These are phyloP conservation scores for Coleophora deauratella DNA, from an alignment of 2,888 invertebrate species.

Conservation along the genomic window DNA sequence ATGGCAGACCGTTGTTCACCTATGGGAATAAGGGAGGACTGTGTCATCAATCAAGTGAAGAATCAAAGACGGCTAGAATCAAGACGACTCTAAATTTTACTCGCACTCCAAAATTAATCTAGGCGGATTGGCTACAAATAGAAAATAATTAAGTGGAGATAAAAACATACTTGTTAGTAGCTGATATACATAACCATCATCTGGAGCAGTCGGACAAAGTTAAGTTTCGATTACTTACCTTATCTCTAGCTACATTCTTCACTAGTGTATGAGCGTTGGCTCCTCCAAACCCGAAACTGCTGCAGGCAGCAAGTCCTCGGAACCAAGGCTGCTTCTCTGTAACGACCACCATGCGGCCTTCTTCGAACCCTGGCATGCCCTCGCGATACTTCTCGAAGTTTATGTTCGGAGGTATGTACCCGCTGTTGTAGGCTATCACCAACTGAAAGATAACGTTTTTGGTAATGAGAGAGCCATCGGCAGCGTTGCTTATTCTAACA, in stretches of 20 bases:
- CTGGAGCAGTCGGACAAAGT: too few species aligned
- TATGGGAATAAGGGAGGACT: constrained; percentile 18
- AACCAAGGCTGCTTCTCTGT: constrained; percentile 10
- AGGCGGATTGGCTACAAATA: too few species aligned
- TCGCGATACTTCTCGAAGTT: constrained; percentile 4
- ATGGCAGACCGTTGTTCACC: constrained; percentile 76
- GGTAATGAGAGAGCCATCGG: too few species aligned
- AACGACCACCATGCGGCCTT: constrained; percentile 10
- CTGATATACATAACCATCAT: too few species aligned
- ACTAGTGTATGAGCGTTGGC: constrained; percentile 11
- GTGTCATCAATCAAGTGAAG: too few species aligned
- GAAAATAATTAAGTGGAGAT: too few species aligned
- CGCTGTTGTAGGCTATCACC: constrained; percentile 11
- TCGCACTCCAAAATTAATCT: not conserved
- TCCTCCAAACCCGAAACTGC: constrained; percentile 14
- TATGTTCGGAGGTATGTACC: constrained; percentile 11
- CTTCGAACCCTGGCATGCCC: constrained; percentile 2
- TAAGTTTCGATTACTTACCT: constrained; percentile 2
- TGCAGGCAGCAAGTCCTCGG: constrained; percentile 5
- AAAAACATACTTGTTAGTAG: too few species aligned
- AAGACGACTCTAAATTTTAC: not conserved
- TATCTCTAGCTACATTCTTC: constrained; percentile 6
- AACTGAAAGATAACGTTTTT: constrained; percentile 13
- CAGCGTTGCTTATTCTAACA: too few species aligned
- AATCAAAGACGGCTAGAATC: not conserved